A percentile compares a stretch with the other conserved stretches of the same genome.
Conservation (phyloP, 2,113 vertebrate species). For the Tringa solitaria region DNA sequence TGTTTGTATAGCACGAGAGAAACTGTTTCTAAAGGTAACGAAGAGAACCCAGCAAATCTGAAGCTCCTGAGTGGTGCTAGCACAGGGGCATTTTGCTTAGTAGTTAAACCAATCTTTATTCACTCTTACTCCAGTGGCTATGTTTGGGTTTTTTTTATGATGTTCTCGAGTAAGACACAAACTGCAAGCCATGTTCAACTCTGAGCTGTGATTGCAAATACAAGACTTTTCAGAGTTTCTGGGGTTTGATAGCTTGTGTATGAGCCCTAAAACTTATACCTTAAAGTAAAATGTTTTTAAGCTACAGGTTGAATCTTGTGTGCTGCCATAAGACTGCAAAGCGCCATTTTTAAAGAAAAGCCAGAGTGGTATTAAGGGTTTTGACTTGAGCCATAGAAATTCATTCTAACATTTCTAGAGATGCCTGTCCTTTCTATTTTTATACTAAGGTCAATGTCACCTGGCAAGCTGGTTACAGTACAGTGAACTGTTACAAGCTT, state of each 20-base stretch:
- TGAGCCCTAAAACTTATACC: background rate
- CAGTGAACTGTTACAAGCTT: constrained; percentile 15
- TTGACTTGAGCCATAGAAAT: constrained; percentile 3
- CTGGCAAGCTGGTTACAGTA: constrained; percentile 23
- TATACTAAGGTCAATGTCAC: constrained; percentile 48
- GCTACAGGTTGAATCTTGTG: background rate
- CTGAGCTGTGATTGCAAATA: background rate
- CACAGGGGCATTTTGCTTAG: background rate
- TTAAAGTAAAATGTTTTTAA: background rate
- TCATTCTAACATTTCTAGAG: constrained; percentile 11
- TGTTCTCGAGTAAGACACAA: background rate
- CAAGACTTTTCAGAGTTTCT: background rate
- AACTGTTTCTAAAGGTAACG: background rate
- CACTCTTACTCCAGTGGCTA: background rate
- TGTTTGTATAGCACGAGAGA: background rate
- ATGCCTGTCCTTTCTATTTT: constrained; percentile 46
- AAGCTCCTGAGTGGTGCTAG: background rate
- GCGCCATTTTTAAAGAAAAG: background rate
- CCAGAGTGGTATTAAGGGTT: background rate
- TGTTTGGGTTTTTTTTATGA: background rate
- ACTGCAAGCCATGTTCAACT: background rate
- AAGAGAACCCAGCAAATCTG: background rate
- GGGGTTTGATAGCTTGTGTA: background rate
- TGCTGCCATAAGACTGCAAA: background rate
- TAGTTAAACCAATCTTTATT: background rate